Percentiles rank a stretch among this genome's conserved stretches.
phyloP scores from a whole-genome alignment of 2,113 vertebrate genomes.

The Nycticryphes semicollaris region DNA sequence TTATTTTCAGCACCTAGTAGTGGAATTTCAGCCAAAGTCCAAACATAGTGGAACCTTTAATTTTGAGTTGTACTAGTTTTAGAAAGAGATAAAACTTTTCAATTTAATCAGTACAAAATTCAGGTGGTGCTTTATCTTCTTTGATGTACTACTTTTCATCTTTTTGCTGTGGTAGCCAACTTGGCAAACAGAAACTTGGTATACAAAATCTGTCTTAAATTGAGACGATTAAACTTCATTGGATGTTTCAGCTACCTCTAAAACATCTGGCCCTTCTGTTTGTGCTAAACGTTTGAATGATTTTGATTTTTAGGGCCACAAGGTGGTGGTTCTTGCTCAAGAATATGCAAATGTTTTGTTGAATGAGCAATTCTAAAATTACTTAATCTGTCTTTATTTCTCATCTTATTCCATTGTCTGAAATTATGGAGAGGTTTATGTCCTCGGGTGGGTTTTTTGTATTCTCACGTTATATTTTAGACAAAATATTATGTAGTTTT shows the following conservation, averaged over 20 bases:
- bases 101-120: neutral
- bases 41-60: neutral
- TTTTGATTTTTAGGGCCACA: neutral
- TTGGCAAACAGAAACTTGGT: neutral
- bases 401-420: neutral
- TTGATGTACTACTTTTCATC: neutral
- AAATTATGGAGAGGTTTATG: neutral
- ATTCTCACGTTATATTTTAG: neutral
- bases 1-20: neutral
- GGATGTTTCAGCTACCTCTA: neutral
- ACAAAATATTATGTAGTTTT: neutral
- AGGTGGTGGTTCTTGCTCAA: neutral
- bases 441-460: neutral
- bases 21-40: neutral
- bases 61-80: neutral
- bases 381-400: neutral
- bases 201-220: neutral
- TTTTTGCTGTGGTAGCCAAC: neutral
- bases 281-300: neutral
- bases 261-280: neutral
- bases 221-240: neutral
- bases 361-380: neutral
- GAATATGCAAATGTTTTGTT: neutral
- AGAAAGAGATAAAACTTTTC: neutral
- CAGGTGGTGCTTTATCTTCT: neutral